phyloP scores from a whole-genome alignment of 2,113 vertebrate genomes.

The Sylvia atricapilla region DNA sequence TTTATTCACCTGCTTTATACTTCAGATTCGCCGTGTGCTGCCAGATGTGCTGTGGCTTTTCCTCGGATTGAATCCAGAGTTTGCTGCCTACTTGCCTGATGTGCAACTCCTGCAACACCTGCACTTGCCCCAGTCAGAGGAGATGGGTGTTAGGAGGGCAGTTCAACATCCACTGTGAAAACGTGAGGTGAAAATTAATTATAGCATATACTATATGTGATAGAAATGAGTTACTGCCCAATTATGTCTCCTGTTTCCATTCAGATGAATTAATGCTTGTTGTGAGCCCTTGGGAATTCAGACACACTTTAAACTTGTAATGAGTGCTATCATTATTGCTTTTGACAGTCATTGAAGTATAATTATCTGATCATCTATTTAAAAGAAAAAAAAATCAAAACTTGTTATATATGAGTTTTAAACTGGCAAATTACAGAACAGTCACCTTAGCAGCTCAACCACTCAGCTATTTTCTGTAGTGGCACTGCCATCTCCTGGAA shows the following conservation, averaged over 20 bases:
- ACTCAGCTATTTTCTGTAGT: constrained; percentile 39
- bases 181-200: constrained; percentile 20
- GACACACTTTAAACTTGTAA: constrained; percentile 66
- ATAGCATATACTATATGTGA: neutral
- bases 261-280: constrained; percentile 60
- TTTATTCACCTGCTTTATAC: constrained; percentile 19
- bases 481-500: constrained; percentile 71
- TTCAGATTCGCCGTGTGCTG: neutral
- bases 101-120: neutral
- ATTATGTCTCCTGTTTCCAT: constrained; percentile 51
- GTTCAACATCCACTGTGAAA: neutral
- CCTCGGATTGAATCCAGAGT: neutral
- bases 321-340: constrained; percentile 67
- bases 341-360: constrained; percentile 65
- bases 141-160: neutral
- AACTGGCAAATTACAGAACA: constrained; percentile 25
- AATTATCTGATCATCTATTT: constrained; percentile 63
- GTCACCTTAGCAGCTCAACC: neutral
- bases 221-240: constrained; percentile 59
- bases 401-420: constrained; percentile 35
- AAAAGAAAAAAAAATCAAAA: constrained; percentile 45
- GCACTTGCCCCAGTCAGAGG: neutral
- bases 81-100: neutral
- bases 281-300: constrained; percentile 55
- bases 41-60: neutral